Conservation (phyloP, 2,113 vertebrate genomes). For the Mustela nigripes region DNA sequence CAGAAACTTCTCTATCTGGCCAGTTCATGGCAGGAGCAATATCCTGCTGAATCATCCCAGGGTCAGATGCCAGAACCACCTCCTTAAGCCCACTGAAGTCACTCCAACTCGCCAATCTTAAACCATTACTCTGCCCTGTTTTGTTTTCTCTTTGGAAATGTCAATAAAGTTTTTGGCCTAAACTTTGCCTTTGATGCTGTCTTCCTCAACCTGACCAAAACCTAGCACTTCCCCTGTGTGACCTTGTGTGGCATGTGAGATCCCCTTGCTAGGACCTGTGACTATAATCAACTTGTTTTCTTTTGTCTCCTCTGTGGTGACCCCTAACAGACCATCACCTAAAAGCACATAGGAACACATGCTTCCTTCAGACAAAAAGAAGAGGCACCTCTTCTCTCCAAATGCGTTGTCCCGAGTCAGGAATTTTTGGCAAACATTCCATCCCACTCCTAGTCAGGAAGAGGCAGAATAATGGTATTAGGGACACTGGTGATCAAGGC, state of each 20-base stretch:
- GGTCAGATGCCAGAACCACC: background rate
- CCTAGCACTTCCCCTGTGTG: background rate
- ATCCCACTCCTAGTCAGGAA: background rate
- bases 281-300: background rate
- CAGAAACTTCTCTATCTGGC: background rate
- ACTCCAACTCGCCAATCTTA: background rate
- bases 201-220: background rate
- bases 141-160: background rate
- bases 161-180: background rate
- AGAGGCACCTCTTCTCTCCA: background rate
- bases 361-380: background rate
- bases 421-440: accelerated
- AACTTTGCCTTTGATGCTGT: background rate
- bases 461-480: background rate
- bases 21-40: background rate
- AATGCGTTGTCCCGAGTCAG: background rate
- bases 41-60: background rate
- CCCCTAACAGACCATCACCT: background rate
- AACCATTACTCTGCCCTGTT: background rate
- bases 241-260: background rate
- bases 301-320: background rate
- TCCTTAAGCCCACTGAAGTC: background rate
- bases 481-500: background rate
- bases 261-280: background rate
- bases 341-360: background rate